Evolutionary conservation across 2,797 vertebrate species (phyloP).

Genomic region (Hyperoplus lanceolatus): DNA sequence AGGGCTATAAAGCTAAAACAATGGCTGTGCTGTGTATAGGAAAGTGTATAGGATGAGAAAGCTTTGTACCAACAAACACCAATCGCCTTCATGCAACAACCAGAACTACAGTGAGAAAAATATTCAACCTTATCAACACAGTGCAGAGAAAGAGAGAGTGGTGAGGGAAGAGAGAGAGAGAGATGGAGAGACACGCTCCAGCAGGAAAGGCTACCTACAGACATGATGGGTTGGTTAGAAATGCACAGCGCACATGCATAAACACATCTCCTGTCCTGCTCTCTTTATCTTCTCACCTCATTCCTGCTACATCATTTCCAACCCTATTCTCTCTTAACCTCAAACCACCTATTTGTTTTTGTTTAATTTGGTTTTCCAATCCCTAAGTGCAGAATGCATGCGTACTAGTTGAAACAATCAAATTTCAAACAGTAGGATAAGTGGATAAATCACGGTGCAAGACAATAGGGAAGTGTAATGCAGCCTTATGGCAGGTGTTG

Average conservation of each 20-base stretch:
- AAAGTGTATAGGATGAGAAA: conserved; percentile 4
- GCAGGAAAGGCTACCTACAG: conserved; percentile 51
- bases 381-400: conserved; percentile 43
- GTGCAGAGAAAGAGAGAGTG: conserved; percentile 27
- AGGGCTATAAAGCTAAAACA: conserved; percentile 65
- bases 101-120: conserved; percentile 30
- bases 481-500: conserved; percentile 84
- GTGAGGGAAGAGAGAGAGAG: conserved; percentile 13
- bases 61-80: conserved; percentile 47
- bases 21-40: conserved; percentile 45
- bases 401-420: conserved; percentile 12
- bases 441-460: conserved; percentile 50
- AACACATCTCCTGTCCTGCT: conserved; percentile 20
- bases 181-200: conserved; percentile 31
- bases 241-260: conserved; percentile 47
- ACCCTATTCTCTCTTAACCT: background rate
- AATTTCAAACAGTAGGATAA: conserved; percentile 55
- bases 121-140: conserved; percentile 50
- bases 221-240: conserved; percentile 67
- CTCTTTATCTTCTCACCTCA: conserved; percentile 20
- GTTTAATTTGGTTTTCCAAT: conserved; percentile 33
- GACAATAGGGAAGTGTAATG: conserved; percentile 78
- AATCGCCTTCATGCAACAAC: conserved; percentile 24
- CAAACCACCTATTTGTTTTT: background rate
- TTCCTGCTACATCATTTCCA: conserved; percentile 3